Evolutionary conservation across 1,140 invertebrate genomes (phyloP).

Genomic region (Lepidurus packardi): DNA sequence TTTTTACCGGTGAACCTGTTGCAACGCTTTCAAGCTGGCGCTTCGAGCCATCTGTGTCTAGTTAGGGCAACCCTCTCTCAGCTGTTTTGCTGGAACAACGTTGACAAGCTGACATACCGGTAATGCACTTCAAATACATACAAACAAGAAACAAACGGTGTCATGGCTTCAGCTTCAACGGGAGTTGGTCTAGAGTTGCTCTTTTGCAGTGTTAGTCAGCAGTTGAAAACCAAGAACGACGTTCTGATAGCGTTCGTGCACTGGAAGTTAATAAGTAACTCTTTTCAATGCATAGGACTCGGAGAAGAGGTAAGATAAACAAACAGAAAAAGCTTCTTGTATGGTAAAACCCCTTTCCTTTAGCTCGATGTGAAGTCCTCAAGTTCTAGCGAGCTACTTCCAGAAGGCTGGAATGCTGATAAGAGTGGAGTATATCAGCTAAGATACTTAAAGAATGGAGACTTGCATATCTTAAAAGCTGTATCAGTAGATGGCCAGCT

Average conservation of each 20-base stretch:
- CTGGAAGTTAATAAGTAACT: conserved; percentile 62
- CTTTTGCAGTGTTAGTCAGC: conserved; percentile 22
- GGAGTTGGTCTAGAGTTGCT: conserved; percentile 16
- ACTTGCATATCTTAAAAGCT: conserved; percentile 61
- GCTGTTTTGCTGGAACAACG: too few relatives aligned
- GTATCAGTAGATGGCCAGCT: conserved; percentile 56
- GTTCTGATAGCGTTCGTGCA: conserved; percentile 62
- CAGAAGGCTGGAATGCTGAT: conserved; percentile 58
- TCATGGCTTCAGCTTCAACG: not conserved
- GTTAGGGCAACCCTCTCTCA: too few relatives aligned
- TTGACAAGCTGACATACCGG: not conserved
- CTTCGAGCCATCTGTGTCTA: too few relatives aligned
- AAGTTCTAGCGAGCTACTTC: conserved; percentile 55
- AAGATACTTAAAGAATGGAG: conserved; percentile 58
- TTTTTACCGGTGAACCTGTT: too few relatives aligned
- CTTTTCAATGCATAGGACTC: conserved; percentile 63
- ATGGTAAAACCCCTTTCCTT: conserved; percentile 6
- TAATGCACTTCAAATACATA: not conserved
- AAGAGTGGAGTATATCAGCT: conserved; percentile 49
- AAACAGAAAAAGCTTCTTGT: conserved; percentile 17
- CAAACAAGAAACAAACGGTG: not conserved
- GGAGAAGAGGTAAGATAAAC: conserved; percentile 60
- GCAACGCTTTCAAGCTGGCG: too few relatives aligned
- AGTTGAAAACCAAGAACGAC: conserved; percentile 59
- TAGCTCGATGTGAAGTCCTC: not conserved